These are phyloP conservation scores for Pithys albifrons DNA, from an alignment of 2,113 vertebrate genomes.

Conservation along the genomic window DNA sequence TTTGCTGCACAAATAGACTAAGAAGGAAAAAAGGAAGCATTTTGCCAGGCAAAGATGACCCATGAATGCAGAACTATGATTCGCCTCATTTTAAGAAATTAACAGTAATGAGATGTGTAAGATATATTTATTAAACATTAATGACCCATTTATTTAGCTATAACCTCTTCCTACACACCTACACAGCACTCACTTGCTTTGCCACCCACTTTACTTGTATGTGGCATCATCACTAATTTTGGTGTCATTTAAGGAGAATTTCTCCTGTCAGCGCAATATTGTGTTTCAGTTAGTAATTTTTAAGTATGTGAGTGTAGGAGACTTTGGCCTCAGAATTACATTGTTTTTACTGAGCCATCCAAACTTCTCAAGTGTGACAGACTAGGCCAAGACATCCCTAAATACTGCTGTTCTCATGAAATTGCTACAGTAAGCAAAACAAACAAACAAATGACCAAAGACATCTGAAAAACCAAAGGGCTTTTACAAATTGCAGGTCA, in stretches of 20 bases:
- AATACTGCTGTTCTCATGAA: neutral
- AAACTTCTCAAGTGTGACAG: neutral
- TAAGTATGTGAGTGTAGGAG: neutral
- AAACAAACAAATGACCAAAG: neutral
- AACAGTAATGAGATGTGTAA: neutral
- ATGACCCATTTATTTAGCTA: neutral
- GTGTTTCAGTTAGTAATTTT: neutral
- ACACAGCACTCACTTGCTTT: neutral
- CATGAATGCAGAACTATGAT: neutral
- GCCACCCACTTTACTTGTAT: neutral
- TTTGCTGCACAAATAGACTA: neutral
- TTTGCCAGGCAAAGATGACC: neutral
- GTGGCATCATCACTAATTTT: neutral
- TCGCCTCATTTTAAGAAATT: conserved; percentile 2
- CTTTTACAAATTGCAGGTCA: neutral
- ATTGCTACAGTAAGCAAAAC: neutral
- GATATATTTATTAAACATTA: neutral
- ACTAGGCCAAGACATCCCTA: neutral
- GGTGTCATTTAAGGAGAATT: neutral
- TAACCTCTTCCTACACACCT: neutral
- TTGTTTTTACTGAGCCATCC: neutral
- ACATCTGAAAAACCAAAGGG: neutral
- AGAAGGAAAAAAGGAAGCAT: neutral
- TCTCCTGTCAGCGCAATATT: neutral
- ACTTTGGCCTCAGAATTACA: neutral